These are phyloP conservation scores for Mythimna vitellina DNA, from an alignment of 2,888 invertebrate species.

Conservation along the genomic window DNA sequence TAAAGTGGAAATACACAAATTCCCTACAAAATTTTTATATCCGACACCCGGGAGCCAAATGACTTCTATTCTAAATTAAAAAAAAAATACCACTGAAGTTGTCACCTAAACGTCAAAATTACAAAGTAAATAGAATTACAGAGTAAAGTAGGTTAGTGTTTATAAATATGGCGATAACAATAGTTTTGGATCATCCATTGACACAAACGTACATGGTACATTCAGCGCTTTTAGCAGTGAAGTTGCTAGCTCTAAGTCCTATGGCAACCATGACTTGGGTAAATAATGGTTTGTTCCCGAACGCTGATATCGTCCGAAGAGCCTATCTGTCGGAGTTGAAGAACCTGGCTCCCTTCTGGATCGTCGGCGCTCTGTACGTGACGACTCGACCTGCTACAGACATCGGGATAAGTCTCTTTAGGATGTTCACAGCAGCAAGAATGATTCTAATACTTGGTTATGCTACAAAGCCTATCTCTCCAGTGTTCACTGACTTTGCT, in stretches of 20 bases:
- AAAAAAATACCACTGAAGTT: conserved; percentile 24
- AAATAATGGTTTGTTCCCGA: conserved; percentile 71
- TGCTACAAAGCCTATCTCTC: conserved; percentile 68
- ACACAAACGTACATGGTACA: conserved; percentile 77
- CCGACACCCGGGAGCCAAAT: conserved; percentile 8
- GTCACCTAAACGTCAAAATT: conserved; percentile 43
- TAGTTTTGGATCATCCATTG: conserved; percentile 71
- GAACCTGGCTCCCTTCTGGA: conserved; percentile 79
- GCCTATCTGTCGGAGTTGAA: conserved; percentile 80
- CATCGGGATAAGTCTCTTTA: conserved; percentile 70
- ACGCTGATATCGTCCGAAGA: conserved; percentile 71
- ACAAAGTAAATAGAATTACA: conserved; percentile 12
- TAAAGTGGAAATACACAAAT: background rate
- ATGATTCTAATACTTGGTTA: conserved; percentile 73
- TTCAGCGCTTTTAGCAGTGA: conserved; percentile 75
- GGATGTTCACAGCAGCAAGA: conserved; percentile 70
- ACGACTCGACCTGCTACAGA: conserved; percentile 68
- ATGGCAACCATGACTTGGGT: conserved; percentile 77
- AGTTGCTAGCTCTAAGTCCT: conserved; percentile 74
- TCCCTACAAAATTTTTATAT: too few relatives aligned
- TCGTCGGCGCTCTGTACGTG: conserved; percentile 75
- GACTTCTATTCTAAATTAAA: too few relatives aligned
- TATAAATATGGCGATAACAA: conserved; percentile 64
- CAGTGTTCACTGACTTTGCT: conserved; percentile 72
- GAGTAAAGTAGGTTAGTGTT: background rate